phyloP scores from a whole-genome alignment of 2,113 vertebrate genomes.

The Campylomormyrus numenius region DNA sequence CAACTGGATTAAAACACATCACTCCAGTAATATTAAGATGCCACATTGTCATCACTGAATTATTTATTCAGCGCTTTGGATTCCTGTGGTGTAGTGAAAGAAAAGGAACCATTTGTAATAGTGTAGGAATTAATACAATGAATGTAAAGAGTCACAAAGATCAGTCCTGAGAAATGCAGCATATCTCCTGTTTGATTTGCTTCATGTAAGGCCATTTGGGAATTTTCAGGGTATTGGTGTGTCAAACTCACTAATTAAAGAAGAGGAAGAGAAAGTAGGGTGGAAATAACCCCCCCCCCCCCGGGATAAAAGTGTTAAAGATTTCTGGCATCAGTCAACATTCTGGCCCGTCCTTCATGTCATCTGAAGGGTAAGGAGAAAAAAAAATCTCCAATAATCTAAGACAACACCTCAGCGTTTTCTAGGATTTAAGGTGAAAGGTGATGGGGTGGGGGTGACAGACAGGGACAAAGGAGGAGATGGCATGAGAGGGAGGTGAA shows the following conservation, averaged over 20 bases:
- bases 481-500: neutral
- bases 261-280: neutral
- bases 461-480: neutral
- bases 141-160: neutral
- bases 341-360: neutral
- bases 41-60: neutral
- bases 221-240: slow-evolving; percentile 9
- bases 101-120: neutral
- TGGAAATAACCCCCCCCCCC: neutral
- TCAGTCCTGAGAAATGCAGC: neutral
- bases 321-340: slow-evolving; percentile 3
- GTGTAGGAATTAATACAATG: neutral
- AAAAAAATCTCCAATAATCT: neutral
- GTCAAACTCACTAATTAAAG: slow-evolving; percentile 15
- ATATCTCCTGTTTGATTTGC: neutral
- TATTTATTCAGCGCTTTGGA: neutral
- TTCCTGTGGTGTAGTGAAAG: neutral
- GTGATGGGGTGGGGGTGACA: neutral
- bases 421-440: slow-evolving; percentile 1
- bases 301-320: neutral
- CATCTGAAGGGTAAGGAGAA: neutral
- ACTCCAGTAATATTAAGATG: neutral
- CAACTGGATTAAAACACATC: neutral
- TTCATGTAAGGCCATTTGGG: neutral
- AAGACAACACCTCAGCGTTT: neutral